A percentile compares a stretch with the other conserved stretches of the same genome.
Conservation (phyloP, 2,888 invertebrate species). For the Ichneumoninae sp. region DNA sequence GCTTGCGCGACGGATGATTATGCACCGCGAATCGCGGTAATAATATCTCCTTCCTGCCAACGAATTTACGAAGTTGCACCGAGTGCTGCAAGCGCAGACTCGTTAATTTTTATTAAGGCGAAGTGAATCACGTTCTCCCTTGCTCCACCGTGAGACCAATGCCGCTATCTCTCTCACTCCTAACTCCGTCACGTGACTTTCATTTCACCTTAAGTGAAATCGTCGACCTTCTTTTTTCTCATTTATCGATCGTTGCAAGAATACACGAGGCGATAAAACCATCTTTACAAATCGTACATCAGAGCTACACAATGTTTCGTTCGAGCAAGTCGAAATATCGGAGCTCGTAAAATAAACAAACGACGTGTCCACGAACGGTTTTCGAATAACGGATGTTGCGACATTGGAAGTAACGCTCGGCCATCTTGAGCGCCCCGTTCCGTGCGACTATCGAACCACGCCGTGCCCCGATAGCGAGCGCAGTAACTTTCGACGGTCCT, state of each 20-base stretch:
- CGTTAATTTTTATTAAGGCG: not conserved
- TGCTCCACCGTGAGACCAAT: too few species aligned
- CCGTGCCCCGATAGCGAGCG: slow-evolving; percentile 19
- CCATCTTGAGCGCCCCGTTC: slow-evolving; percentile 36
- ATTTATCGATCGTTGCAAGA: too few species aligned
- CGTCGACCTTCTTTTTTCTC: too few species aligned
- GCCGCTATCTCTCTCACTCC: too few species aligned
- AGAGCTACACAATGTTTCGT: not conserved
- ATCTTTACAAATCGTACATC: not conserved
- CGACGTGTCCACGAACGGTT: not conserved
- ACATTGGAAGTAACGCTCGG: not conserved
- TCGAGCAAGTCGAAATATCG: not conserved
- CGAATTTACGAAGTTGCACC: not conserved
- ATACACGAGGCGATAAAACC: too few species aligned
- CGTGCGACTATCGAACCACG: slow-evolving; percentile 47
- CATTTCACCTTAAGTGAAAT: too few species aligned
- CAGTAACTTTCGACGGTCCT: slow-evolving; percentile 58
- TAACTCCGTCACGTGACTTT: too few species aligned
- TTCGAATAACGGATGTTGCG: slow-evolving; percentile 15
- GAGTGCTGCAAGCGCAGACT: not conserved
- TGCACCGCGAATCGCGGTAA: not conserved
- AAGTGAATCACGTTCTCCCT: too few species aligned
- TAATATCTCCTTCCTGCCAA: not conserved
- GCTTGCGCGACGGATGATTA: not conserved
- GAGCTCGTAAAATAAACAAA: not conserved